A percentile compares a stretch with the other conserved stretches of the same genome.
Conservation (phyloP, 1,140 invertebrate species). For the Papilio xuthus region DNA sequence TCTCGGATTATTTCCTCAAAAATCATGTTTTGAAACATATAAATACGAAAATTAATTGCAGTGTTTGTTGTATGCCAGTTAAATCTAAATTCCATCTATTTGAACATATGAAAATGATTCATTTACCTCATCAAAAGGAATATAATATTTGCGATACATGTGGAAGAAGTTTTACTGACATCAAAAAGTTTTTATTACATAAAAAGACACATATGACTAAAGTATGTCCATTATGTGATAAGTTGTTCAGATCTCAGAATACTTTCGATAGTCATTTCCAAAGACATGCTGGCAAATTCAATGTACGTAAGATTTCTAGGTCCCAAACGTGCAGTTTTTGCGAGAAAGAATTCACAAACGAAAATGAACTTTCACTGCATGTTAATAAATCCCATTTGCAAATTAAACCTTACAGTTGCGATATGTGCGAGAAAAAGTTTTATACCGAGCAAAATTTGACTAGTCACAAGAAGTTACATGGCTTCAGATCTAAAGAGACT, state of each 20-base stretch:
- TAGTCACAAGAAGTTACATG: constrained; percentile 68
- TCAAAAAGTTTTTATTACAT: constrained; percentile 55
- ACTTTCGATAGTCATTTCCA: constrained; percentile 62
- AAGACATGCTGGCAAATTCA: constrained; percentile 61
- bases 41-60: constrained; percentile 55
- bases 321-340: constrained; percentile 71
- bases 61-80: constrained; percentile 52
- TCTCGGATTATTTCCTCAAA: constrained; percentile 68
- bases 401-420: constrained; percentile 74
- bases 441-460: constrained; percentile 67
- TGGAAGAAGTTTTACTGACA: constrained; percentile 52
- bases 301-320: constrained; percentile 38
- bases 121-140: constrained; percentile 50
- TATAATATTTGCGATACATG: constrained; percentile 56
- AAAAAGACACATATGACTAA: constrained; percentile 53
- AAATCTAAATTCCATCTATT: constrained; percentile 65
- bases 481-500: constrained; percentile 55
- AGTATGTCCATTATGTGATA: constrained; percentile 64
- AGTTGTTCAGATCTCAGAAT: constrained; percentile 56
- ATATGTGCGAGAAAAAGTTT: constrained; percentile 72
- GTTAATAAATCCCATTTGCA: constrained; percentile 74
- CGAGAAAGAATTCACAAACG: constrained; percentile 64
- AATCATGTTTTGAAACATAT: constrained; percentile 67
- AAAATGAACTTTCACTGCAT: constrained; percentile 68
- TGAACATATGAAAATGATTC: constrained; percentile 66